Base-by-base conservation (phyloP, 2,888 invertebrate genomes). In the Hyles lineata region DNA sequence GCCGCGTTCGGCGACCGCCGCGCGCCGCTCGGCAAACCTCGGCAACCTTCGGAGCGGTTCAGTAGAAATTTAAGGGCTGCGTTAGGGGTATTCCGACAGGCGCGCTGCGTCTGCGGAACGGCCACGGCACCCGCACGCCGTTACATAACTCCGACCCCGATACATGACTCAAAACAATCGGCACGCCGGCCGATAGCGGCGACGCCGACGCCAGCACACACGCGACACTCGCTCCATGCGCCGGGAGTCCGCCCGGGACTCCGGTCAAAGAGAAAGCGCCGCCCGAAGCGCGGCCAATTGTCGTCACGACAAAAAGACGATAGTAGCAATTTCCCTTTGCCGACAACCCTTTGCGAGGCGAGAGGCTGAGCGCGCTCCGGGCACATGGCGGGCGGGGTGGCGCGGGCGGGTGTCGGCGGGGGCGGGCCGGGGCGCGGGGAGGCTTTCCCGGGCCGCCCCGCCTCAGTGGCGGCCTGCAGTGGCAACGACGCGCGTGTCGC, bases 381-480 rank as follows among this genome's bases (percentile, higher is more conserved):
- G 90, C 91, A 91, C 92, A 90, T 90, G 92, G 91, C 89, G 88
- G 88, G 88, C 80, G 86, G 87, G 79, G 78, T 75, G 76, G 84
- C 70, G 82, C 79, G 79, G 83, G 79, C 74, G 76, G 79, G 81
- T 76, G 82, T 78, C 79, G 80, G 83, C 79, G 81, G 82, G 81
- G 78, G 80, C 70, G 80, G 76, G 74, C 83, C 80, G 86, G 87
- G 79, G 89, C 80, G 89, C 85, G 86, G 88, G 90, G 88, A 85
- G 86, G 89, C 86, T 86, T 85, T 85, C 90, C 92, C 92, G 92
- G 91, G 92, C 91, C 92, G 92, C 92, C 93, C 93, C 93, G 92
- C 92, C 94, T 92, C 93, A 93, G 94, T 93, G 94, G 91, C 93
- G 93, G 93, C 88, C 89, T 92, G 93, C 93, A 92, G 93, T 93